Conservation (phyloP, 2,113 vertebrate species). For the Meriones unguiculatus region DNA sequence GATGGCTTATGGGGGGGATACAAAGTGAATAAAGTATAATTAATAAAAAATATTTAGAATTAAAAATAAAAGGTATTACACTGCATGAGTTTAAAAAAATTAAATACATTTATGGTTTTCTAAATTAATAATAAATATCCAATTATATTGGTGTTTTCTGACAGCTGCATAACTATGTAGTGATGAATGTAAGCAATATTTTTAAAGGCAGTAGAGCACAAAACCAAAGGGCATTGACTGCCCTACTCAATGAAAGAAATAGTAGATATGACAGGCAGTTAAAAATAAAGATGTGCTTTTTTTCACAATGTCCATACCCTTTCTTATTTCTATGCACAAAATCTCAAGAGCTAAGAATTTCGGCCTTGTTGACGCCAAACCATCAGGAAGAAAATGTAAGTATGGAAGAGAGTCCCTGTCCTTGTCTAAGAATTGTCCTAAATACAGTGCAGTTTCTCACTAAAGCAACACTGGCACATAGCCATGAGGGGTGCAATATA, state of each 20-base stretch:
- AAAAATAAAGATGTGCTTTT: neutral
- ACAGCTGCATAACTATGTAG: neutral
- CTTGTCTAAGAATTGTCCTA: neutral
- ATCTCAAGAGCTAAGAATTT: neutral
- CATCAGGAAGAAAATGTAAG: neutral
- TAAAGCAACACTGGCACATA: neutral
- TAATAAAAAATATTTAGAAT: neutral
- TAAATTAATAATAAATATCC: neutral
- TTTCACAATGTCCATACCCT: neutral
- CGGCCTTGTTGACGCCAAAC: neutral
- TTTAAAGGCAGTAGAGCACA: neutral
- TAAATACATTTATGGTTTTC: neutral
- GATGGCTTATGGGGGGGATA: too few relatives aligned
- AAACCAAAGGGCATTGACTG: neutral
- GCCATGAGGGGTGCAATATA: neutral
- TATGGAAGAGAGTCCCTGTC: rapidly evolving
- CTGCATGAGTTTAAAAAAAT: neutral
- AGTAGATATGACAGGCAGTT: neutral
- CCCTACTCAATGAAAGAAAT: neutral
- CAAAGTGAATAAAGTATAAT: too few relatives aligned
- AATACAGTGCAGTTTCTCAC: neutral
- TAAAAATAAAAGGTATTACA: neutral
- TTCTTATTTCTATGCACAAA: neutral
- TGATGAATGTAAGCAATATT: neutral
- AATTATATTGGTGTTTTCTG: neutral